Evolutionary conservation across 30 jellyfish, hydroid and myxozoan genomes (phyloP).

Genomic region (Nemopilema nomurai): DNA sequence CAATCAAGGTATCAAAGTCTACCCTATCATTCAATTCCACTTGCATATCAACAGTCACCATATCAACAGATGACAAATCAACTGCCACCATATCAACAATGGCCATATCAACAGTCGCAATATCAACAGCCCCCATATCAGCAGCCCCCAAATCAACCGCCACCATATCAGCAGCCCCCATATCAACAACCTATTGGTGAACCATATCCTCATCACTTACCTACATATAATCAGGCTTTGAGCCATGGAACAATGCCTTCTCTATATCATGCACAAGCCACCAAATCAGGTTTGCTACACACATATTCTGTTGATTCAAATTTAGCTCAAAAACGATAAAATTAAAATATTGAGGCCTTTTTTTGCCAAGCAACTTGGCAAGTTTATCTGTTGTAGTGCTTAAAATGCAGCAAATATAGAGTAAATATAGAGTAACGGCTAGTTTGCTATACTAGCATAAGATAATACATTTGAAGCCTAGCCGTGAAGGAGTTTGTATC

Average conservation of each 20-base stretch:
- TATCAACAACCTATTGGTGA: not conserved
- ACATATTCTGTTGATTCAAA: too few relatives aligned
- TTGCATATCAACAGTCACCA: not conserved
- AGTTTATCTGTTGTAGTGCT: too few relatives aligned
- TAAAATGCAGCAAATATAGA: too few relatives aligned
- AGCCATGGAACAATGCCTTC: too few relatives aligned
- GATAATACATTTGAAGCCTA: too few relatives aligned
- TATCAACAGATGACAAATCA: not conserved
- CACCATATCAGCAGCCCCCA: conserved; percentile 14
- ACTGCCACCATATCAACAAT: conserved; percentile 11
- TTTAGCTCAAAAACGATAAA: too few relatives aligned
- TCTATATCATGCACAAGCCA: too few relatives aligned
- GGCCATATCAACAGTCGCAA: conserved; percentile 10
- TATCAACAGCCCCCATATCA: conserved; percentile 17
- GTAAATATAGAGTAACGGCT: too few relatives aligned
- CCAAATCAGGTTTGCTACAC: too few relatives aligned
- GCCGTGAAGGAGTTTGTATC: too few relatives aligned
- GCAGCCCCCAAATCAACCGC: conserved; percentile 26
- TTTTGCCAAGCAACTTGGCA: not conserved
- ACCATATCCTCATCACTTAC: not conserved
- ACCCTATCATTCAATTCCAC: conserved; percentile 8
- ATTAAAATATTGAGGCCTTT: not conserved
- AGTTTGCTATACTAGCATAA: too few relatives aligned
- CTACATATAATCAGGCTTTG: not conserved
- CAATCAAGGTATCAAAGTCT: not conserved